Evolutionary conservation across 2,113 vertebrate species (phyloP).

Genomic region (Bufo gargarizans): DNA sequence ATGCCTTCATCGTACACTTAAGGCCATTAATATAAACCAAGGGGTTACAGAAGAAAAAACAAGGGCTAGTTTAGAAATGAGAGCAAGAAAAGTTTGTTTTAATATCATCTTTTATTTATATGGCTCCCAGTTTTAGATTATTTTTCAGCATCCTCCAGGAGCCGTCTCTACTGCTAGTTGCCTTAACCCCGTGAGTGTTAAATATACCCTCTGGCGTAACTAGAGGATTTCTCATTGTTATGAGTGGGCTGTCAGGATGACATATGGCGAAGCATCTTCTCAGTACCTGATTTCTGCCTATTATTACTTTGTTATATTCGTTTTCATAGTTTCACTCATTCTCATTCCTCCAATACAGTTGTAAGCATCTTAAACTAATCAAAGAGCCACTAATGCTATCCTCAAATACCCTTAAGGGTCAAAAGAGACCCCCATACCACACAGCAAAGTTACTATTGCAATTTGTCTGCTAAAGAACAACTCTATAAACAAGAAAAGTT

Average conservation of each 20-base stretch:
- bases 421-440: slow-evolving; percentile 9
- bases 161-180: slow-evolving; percentile 36
- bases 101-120: slow-evolving; percentile 59
- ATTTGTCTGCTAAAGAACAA: neutral
- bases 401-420: slow-evolving; percentile 40
- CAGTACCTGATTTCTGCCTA: slow-evolving; percentile 51
- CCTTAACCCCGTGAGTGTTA: slow-evolving; percentile 59
- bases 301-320: slow-evolving; percentile 44
- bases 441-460: slow-evolving; percentile 8
- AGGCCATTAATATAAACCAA: slow-evolving; percentile 65
- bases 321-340: slow-evolving; percentile 38
- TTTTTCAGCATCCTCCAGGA: slow-evolving; percentile 53
- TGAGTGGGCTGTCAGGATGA: slow-evolving; percentile 56
- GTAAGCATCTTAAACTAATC: slow-evolving; percentile 48
- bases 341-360: slow-evolving; percentile 32
- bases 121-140: slow-evolving; percentile 53
- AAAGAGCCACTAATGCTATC: slow-evolving; percentile 21
- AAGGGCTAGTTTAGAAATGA: slow-evolving; percentile 46
- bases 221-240: slow-evolving; percentile 58
- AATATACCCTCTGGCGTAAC: slow-evolving; percentile 59
- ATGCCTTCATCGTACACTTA: slow-evolving; percentile 65
- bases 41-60: slow-evolving; percentile 61
- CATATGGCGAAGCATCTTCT: slow-evolving; percentile 48
- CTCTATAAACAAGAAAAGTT: slow-evolving; percentile 30
- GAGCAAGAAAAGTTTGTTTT: slow-evolving; percentile 51